A percentile compares a stretch with the other conserved stretches of the same genome.
Evolutionary conservation across 2,888 invertebrate genomes (phyloP).

Genomic region (Cantharis lateralis): DNA sequence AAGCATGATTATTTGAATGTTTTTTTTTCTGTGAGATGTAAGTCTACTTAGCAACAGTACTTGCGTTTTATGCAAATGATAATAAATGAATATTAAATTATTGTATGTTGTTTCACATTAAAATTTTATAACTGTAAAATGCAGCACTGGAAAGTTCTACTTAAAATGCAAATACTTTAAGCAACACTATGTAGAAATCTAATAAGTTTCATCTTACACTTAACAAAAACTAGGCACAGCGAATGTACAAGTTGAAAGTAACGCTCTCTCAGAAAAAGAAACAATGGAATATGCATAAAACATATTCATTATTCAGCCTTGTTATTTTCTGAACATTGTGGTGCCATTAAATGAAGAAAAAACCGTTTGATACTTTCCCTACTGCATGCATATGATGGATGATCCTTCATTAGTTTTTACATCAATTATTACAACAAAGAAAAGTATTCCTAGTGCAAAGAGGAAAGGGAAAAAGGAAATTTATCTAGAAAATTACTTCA

Average conservation of each 20-base stretch:
- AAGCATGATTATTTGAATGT: not conserved
- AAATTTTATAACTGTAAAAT: constrained; percentile 22
- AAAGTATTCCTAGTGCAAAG: not conserved
- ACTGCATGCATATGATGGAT: not conserved
- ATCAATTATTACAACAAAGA: not conserved
- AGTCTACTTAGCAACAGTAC: not conserved
- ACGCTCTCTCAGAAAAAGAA: constrained; percentile 24
- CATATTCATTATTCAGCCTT: constrained; percentile 45
- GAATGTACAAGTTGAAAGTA: constrained; percentile 15
- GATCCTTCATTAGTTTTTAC: not conserved
- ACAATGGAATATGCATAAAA: constrained; percentile 45
- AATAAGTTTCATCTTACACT: constrained; percentile 27
- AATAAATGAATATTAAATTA: not conserved
- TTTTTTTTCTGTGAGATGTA: not conserved
- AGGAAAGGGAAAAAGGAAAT: not conserved
- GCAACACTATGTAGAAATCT: constrained; percentile 16
- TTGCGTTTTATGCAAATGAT: not conserved
- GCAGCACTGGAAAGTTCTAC: constrained; percentile 7
- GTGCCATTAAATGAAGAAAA: not conserved
- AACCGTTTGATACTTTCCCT: not conserved
- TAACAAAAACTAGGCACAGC: constrained; percentile 12
- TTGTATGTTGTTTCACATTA: not conserved
- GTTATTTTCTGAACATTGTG: constrained; percentile 33
- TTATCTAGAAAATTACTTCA: not conserved
- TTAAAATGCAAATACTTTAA: not conserved